phyloP scores from a whole-genome alignment of 2,113 vertebrate genomes.

The Puntigrus tetrazona region DNA sequence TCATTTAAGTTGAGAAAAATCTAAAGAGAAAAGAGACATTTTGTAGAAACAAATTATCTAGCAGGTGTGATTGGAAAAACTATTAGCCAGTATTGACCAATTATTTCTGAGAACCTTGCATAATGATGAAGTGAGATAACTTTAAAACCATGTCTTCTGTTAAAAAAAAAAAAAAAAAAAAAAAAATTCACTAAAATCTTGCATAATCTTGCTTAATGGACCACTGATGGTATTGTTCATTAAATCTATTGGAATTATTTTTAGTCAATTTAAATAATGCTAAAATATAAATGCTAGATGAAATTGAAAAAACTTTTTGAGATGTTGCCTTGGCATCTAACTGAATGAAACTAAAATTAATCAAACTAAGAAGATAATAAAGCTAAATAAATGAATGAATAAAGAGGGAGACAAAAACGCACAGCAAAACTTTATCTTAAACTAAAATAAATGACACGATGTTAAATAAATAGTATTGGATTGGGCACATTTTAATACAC shows the following conservation, averaged over 20 bases:
- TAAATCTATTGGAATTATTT: too few species aligned
- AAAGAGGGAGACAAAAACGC: not conserved
- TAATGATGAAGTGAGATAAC: not conserved
- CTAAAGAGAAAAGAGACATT: too few species aligned
- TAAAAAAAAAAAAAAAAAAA: too few species aligned
- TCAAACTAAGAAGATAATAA: not conserved
- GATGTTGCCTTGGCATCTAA: not conserved
- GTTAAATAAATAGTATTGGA: not conserved
- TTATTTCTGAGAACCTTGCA: not conserved
- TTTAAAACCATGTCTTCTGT: slow-evolving; percentile 11
- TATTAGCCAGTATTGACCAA: too few species aligned
- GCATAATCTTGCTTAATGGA: too few species aligned
- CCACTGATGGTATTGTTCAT: too few species aligned
- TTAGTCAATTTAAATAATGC: not conserved
- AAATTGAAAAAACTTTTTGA: not conserved
- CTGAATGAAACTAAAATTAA: not conserved
- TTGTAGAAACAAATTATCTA: too few species aligned
- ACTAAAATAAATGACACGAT: not conserved
- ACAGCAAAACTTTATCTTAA: not conserved
- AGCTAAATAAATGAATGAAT: too few species aligned
- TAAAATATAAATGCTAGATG: slow-evolving; percentile 2
- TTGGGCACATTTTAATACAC: slow-evolving; percentile 19
- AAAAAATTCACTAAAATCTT: too few species aligned
- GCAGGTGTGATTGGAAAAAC: too few species aligned
- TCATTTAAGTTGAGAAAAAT: not conserved